A percentile compares a stretch with the other conserved stretches of the same genome.
phyloP scores from a whole-genome alignment of 1,140 invertebrate species.

The Liolophura sinensis region DNA sequence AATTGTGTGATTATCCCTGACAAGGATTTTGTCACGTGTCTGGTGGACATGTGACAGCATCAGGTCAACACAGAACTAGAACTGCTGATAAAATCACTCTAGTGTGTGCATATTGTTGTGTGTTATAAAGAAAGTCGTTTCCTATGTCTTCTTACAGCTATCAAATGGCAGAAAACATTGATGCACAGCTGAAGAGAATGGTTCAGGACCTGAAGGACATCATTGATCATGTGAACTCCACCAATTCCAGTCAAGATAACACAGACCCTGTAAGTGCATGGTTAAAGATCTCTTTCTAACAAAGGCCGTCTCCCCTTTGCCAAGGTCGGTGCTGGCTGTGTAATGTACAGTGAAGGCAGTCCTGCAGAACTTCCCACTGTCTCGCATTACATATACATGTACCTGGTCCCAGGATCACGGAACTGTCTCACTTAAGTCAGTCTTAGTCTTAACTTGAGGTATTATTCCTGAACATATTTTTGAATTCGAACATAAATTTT shows the following conservation, averaged over 20 bases:
- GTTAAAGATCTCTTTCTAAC: neutral
- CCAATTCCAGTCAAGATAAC: constrained; percentile 77
- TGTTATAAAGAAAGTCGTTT: neutral
- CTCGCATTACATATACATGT: no score
- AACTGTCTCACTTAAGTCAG: no score
- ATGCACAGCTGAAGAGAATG: constrained; percentile 92
- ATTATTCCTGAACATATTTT: no score
- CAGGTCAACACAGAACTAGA: neutral
- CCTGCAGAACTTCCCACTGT: no score
- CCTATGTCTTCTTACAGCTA: constrained; percentile 65
- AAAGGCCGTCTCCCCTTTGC: neutral
- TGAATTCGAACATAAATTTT: no score
- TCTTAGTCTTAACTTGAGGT: no score
- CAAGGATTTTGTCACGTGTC: no score
- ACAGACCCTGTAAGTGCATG: constrained; percentile 76
- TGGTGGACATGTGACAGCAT: neutral
- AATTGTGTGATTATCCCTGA: neutral
- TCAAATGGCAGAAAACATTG: constrained; percentile 83
- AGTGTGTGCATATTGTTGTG: neutral
- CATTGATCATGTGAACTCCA: constrained; percentile 90
- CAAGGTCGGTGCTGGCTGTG: neutral
- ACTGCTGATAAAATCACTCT: neutral
- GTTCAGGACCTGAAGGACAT: constrained; percentile 93
- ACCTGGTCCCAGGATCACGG: no score
- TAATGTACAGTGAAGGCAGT: no score